phyloP scores from a whole-genome alignment of 2,888 invertebrate genomes.

The Tridacna gigas region DNA sequence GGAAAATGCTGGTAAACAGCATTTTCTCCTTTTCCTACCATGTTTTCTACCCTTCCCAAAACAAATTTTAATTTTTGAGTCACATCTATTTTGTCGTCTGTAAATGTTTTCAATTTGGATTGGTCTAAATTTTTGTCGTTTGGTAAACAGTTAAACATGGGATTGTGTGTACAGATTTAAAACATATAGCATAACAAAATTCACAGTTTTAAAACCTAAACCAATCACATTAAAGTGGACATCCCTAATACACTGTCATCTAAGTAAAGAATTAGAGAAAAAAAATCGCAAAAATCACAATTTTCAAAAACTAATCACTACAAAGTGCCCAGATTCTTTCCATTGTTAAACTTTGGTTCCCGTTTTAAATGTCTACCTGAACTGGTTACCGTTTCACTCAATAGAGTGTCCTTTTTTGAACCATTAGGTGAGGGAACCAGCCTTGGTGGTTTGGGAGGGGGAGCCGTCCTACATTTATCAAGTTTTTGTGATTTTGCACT shows the following conservation, averaged over 20 bases:
- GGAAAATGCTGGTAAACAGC: not conserved
- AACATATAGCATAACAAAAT: not conserved
- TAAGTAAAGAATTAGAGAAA: not conserved
- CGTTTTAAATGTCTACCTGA: not conserved
- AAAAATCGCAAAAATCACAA: not conserved
- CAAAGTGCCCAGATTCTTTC: conserved; percentile 15
- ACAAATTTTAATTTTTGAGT: not conserved
- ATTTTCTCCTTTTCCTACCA: not conserved
- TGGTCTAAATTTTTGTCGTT: too few relatives aligned
- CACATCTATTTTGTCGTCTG: not conserved
- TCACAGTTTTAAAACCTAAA: not conserved
- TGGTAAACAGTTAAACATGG: not conserved
- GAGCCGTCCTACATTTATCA: conserved; percentile 22
- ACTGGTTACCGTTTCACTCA: not conserved
- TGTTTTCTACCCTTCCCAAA: not conserved
- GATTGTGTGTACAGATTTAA: not conserved
- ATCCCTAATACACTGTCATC: not conserved
- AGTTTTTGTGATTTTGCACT: conserved; percentile 20
- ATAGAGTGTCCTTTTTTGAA: not conserved
- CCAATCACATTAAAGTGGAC: not conserved
- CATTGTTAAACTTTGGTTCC: conserved; percentile 10
- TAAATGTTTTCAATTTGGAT: not conserved
- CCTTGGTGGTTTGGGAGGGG: conserved; percentile 68
- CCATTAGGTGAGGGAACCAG: conserved; percentile 39
- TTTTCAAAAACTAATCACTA: not conserved